Percentiles rank a stretch among this genome's conserved stretches.
Evolutionary conservation across 2,888 invertebrate genomes (phyloP).

Genomic region (Cataglyphis altisquamis): DNA sequence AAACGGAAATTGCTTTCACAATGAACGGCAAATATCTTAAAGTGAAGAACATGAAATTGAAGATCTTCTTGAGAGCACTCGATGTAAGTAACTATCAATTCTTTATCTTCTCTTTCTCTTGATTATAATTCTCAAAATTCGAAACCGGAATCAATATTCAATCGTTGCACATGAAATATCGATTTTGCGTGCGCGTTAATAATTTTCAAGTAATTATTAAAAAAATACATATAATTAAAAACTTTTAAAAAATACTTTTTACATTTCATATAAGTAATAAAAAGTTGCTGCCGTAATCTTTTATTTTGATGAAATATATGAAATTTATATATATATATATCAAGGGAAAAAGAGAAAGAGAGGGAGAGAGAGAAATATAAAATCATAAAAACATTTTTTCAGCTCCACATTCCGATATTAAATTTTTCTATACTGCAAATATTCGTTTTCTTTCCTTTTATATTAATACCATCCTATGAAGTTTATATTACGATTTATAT

Average conservation of each 20-base stretch:
- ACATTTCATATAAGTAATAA: background rate
- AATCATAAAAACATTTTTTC: background rate
- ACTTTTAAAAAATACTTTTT: background rate
- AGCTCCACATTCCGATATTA: background rate
- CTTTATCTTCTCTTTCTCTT: background rate
- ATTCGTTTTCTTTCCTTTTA: background rate
- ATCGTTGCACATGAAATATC: background rate
- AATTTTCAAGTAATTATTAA: background rate
- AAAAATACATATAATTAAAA: background rate
- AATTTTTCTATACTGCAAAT: background rate
- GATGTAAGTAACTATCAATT: slow-evolving; percentile 61
- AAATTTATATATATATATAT: background rate
- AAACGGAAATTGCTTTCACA: background rate
- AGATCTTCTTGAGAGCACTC: slow-evolving; percentile 40
- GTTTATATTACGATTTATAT: background rate
- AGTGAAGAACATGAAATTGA: slow-evolving; percentile 31
- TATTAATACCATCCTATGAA: background rate
- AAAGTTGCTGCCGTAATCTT: background rate
- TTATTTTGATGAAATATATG: background rate
- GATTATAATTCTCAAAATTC: background rate
- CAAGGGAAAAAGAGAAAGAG: background rate
- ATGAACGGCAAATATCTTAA: slow-evolving; percentile 11
- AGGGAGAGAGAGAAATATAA: background rate
- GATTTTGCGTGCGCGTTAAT: background rate
- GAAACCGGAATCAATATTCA: background rate